phyloP scores from a whole-genome alignment of 1,140 invertebrate species.

The Whitmania pigra region DNA sequence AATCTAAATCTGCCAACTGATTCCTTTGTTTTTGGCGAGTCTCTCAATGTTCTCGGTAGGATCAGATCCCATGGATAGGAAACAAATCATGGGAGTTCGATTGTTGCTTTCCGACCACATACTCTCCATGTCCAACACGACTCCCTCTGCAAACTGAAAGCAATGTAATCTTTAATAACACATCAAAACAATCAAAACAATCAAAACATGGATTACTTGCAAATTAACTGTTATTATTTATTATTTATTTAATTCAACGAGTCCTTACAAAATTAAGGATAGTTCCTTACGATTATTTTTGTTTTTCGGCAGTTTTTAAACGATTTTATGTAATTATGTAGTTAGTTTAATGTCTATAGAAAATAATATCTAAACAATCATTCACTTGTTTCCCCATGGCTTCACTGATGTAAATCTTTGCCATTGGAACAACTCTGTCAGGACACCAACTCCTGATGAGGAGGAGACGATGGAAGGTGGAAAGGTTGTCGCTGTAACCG shows the following conservation, averaged over 20 bases:
- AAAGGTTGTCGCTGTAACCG: conserved; percentile 69
- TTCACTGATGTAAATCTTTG: conserved; percentile 65
- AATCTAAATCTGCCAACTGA: conserved; percentile 40
- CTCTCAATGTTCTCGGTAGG: conserved; percentile 79
- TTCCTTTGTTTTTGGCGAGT: conserved; percentile 71
- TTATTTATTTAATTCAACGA: too few species aligned
- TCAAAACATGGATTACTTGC: too few species aligned
- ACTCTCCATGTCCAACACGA: conserved; percentile 75
- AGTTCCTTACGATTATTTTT: too few species aligned
- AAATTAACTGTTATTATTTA: too few species aligned
- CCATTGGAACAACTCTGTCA: conserved; percentile 80
- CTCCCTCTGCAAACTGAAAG: conserved; percentile 64
- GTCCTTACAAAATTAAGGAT: too few species aligned
- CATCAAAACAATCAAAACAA: too few species aligned
- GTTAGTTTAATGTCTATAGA: too few species aligned
- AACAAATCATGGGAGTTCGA: conserved; percentile 73
- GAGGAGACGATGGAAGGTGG: conserved; percentile 72
- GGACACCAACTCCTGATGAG: conserved; percentile 87
- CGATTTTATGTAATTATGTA: too few species aligned
- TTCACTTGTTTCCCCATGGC: conserved; percentile 50
- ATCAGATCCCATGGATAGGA: conserved; percentile 87
- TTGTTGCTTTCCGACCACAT: conserved; percentile 80
- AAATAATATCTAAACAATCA: background rate
- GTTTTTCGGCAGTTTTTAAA: too few species aligned
- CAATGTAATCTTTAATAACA: background rate